Base-by-base conservation (phyloP, 2,113 vertebrate genomes). In the Passer domesticus region DNA sequence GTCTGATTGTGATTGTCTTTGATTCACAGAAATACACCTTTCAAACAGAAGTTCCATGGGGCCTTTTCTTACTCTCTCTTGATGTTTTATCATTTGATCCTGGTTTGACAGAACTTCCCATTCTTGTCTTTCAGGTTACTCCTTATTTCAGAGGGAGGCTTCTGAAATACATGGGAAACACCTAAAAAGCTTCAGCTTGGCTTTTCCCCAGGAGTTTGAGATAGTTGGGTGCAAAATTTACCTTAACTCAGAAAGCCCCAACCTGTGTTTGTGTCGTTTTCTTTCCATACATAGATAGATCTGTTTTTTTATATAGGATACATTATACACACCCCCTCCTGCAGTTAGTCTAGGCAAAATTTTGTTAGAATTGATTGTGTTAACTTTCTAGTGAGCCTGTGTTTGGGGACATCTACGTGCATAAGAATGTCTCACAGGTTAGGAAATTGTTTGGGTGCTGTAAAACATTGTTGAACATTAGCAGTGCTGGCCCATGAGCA, bases 401-500 rank as follows among this genome's bases (percentile, higher is more conserved):
- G 46, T 47, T 1, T 4, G 64, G 16, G 50, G 30, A 24, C 6
- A 0, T 66, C 15, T 64, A 14, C 13, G 2, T 4, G 11, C 4
- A 1, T 52, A 27, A 68, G 25, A 80, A 44, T 22, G 21, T 37
- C 21, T 92, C 8, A 3, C 1, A 5, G 50, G 12, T 47, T 70
- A 59, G 73, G 64, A 66, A 75, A 27, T 30, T 11, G 6, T 22
- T 35, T 82, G n/a, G 6, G 9, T 75, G 43, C 30, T 90, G 37
- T 31, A 80, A 91, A 50, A 18, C 13, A 9, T 49, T 76, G 25
- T 39, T 80, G 70, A 69, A 64, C 70, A 30, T 41, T 4, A 21
- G 13, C 79, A 56, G 1, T 83, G 19, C 55, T 86, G 55, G 4
- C 43, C 46, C 22, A 6, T 27, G 11, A 90, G 13, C 25, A 25